These are phyloP conservation scores for Dicycla oo DNA, from an alignment of 2,888 invertebrate species.

Conservation along the genomic window DNA sequence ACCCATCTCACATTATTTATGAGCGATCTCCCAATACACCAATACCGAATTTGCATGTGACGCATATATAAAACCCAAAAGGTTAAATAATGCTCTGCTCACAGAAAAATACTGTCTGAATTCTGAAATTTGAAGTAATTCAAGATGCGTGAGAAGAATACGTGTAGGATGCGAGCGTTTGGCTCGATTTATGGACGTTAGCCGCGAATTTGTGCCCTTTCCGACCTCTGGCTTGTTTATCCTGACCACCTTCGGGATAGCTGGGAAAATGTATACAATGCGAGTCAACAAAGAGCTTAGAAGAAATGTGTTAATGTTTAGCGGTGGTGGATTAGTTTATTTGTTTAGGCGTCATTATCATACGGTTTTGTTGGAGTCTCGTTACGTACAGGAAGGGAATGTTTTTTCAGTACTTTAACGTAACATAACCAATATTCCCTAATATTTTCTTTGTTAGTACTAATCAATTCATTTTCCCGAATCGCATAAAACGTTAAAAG, in stretches of 20 bases:
- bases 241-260: slow-evolving; percentile 46
- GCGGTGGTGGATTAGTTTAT: slow-evolving; percentile 29
- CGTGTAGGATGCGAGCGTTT: slow-evolving; percentile 62
- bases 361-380: no score
- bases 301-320: slow-evolving; percentile 39
- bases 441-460: no score
- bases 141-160: slow-evolving; percentile 71
- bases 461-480: no score
- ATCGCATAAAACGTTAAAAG: no score
- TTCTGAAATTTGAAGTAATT: slow-evolving; percentile 67
- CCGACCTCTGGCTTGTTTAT: slow-evolving; percentile 67
- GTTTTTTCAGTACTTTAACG: no score
- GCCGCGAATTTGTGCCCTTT: slow-evolving; percentile 69
- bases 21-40: slow-evolving; percentile 11
- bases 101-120: slow-evolving; percentile 68
- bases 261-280: slow-evolving; percentile 40
- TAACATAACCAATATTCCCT: no score
- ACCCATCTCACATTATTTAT: not conserved
- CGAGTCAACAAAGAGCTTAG: slow-evolving; percentile 33
- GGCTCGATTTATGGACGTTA: slow-evolving; percentile 73
- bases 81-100: slow-evolving; percentile 65
- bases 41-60: slow-evolving; percentile 40
- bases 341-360: slow-evolving; percentile 18
- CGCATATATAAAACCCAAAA: slow-evolving; percentile 61
- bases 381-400: no score